These are phyloP conservation scores for Carassius auratus DNA, from an alignment of 2,113 vertebrate genomes.

Conservation along the genomic window DNA sequence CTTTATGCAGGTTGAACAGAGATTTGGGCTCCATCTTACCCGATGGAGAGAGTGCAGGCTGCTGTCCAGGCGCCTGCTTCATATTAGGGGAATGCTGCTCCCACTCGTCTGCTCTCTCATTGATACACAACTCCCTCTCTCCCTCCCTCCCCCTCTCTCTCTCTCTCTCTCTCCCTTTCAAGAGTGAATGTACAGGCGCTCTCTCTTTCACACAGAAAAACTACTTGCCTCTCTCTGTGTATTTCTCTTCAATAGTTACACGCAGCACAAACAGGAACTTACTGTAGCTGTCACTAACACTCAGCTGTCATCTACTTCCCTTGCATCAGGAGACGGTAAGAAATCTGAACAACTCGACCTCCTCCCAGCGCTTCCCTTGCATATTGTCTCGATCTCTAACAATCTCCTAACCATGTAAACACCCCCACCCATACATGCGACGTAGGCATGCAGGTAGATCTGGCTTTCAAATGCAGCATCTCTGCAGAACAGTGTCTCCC, in stretches of 20 bases:
- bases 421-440: conserved; percentile 43
- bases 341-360: conserved; percentile 50
- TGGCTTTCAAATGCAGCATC: conserved; percentile 56
- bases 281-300: conserved; percentile 1
- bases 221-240: conserved; percentile 14
- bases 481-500: neutral
- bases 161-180: neutral
- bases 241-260: conserved; percentile 16
- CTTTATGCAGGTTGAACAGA: conserved; percentile 85
- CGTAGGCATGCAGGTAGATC: conserved; percentile 42
- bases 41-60: conserved; percentile 29
- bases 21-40: conserved; percentile 82
- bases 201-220: conserved; percentile 3
- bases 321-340: conserved; percentile 39
- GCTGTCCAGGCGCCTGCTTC: conserved; percentile 34
- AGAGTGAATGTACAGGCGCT: neutral
- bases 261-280: conserved; percentile 25
- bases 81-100: conserved; percentile 26
- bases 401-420: conserved; percentile 43
- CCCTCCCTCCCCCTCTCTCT: neutral
- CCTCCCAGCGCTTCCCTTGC: conserved; percentile 26
- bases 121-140: conserved; percentile 34
- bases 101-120: conserved; percentile 31
- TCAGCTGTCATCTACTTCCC: conserved; percentile 18
- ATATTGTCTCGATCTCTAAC: conserved; percentile 35